Evolutionary conservation across 2,113 vertebrate genomes (phyloP).

Genomic region (Mustelus asterias): DNA sequence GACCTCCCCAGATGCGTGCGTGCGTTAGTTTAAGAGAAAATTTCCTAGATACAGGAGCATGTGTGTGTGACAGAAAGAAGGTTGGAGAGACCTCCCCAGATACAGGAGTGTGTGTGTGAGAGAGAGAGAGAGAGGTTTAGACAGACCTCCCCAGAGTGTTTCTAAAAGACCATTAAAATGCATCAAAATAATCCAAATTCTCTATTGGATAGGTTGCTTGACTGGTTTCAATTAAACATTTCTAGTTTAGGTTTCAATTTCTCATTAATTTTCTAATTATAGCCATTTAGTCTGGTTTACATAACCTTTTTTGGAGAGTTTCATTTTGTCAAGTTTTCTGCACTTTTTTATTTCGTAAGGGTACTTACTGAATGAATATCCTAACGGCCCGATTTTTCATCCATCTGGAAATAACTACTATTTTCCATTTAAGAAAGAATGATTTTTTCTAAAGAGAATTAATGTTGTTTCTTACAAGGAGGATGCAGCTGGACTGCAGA

Average conservation of each 20-base stretch:
- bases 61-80: too few relatives aligned
- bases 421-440: not conserved
- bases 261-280: not conserved
- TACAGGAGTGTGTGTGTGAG: too few relatives aligned
- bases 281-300: not conserved
- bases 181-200: not conserved
- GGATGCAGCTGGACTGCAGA: not conserved
- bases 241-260: constrained; percentile 1
- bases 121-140: too few relatives aligned
- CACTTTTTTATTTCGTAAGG: not conserved
- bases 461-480: not conserved
- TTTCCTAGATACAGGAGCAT: too few relatives aligned
- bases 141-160: too few relatives aligned
- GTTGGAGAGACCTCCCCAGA: too few relatives aligned
- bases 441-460: not conserved
- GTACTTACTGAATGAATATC: not conserved
- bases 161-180: not conserved
- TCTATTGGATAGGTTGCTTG: too few relatives aligned
- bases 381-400: not conserved
- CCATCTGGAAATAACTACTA: not conserved
- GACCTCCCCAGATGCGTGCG: too few relatives aligned
- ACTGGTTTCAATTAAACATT: not conserved
- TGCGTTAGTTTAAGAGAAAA: too few relatives aligned
- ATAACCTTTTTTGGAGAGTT: not conserved
- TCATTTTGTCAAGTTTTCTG: not conserved